Conservation (phyloP, 2,888 invertebrate species). For the Phrixothrix hirtus region DNA sequence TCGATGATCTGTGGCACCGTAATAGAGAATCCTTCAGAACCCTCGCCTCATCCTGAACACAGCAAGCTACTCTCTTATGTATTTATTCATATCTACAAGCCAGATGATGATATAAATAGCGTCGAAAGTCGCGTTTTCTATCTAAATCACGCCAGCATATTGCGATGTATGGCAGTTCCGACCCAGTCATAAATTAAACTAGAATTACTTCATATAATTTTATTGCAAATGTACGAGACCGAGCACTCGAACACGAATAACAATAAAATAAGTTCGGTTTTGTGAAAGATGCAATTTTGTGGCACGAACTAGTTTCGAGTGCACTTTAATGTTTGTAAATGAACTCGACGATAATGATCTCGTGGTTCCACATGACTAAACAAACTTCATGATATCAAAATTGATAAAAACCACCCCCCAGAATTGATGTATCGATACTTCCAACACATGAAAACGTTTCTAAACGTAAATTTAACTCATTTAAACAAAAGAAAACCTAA, state of each 20-base stretch:
- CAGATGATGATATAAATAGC: constrained; percentile 55
- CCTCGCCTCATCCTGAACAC: constrained; percentile 17
- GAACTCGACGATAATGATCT: too few relatives aligned
- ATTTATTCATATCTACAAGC: constrained; percentile 54
- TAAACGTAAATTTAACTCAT: too few relatives aligned
- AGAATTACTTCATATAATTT: constrained; percentile 50
- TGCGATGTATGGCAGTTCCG: constrained; percentile 48
- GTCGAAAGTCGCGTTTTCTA: constrained; percentile 54
- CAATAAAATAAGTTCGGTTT: constrained; percentile 24
- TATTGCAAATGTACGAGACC: constrained; percentile 44
- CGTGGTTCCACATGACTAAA: too few relatives aligned
- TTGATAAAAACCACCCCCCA: too few relatives aligned
- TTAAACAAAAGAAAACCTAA: too few relatives aligned
- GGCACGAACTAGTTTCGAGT: neutral
- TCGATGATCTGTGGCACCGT: constrained; percentile 1
- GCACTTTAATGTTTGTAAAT: too few relatives aligned
- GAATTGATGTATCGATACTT: too few relatives aligned
- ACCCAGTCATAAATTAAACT: constrained; percentile 50
- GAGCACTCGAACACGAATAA: constrained; percentile 31
- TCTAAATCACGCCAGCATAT: constrained; percentile 54
- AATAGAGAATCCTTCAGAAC: constrained; percentile 10
- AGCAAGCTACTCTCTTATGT: constrained; percentile 40
- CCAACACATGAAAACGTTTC: too few relatives aligned
- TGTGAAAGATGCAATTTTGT: constrained; percentile 19
- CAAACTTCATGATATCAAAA: too few relatives aligned